phyloP scores from a whole-genome alignment of 2,888 invertebrate species.

The Nasonia oneida region DNA sequence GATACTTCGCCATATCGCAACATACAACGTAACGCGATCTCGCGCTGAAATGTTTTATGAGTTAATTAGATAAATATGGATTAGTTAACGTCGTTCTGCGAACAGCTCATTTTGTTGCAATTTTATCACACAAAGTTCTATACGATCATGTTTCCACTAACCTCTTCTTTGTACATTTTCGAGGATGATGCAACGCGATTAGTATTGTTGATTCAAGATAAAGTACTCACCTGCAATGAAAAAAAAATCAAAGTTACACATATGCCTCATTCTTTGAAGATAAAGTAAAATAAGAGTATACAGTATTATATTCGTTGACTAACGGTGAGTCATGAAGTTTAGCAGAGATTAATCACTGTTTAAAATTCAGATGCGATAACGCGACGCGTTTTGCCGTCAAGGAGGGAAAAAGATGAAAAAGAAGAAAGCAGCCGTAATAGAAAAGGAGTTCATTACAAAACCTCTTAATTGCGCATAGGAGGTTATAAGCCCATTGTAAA shows the following conservation, averaged over 20 bases:
- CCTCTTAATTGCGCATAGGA: conserved; percentile 38
- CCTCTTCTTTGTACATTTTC: too few species aligned
- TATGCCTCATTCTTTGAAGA: background rate
- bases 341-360: conserved; percentile 1
- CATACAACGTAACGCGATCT: background rate
- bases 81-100: background rate
- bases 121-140: background rate
- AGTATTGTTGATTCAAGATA: too few species aligned
- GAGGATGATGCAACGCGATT: too few species aligned
- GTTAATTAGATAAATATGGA: background rate
- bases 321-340: background rate
- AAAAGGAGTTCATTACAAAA: conserved; percentile 31
- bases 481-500: conserved; percentile 50
- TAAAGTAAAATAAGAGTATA: background rate
- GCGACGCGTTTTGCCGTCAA: background rate
- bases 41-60: background rate
- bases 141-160: too few species aligned
- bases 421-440: background rate
- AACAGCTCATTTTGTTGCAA: background rate
- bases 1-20: background rate
- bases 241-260: background rate
- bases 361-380: background rate
- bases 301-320: conserved; percentile 1
- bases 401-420: background rate
- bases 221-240: too few species aligned